Conservation (phyloP, 2,888 invertebrate species). For the Coremacera marginata region DNA sequence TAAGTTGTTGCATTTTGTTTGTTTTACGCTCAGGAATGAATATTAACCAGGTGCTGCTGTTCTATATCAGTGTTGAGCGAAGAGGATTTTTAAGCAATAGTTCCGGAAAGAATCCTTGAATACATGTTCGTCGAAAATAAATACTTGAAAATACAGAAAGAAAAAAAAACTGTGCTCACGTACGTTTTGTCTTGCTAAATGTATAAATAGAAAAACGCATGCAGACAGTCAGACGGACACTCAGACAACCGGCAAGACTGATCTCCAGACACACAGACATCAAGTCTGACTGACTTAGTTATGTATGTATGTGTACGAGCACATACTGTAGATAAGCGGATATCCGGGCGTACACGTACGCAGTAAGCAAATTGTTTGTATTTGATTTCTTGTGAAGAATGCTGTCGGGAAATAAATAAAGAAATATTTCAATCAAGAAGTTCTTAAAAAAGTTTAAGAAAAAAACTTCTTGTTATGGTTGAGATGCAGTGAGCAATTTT, state of each 20-base stretch:
- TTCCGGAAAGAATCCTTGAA: conserved; percentile 38
- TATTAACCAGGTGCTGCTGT: conserved; percentile 47
- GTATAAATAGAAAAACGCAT: conserved; percentile 21
- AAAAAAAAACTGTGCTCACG: conserved; percentile 51
- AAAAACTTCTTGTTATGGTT: neutral
- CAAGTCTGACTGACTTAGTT: neutral
- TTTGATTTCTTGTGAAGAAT: conserved; percentile 20
- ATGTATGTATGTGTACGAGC: neutral
- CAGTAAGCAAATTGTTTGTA: conserved; percentile 26
- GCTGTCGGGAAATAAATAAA: neutral
- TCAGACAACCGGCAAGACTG: neutral
- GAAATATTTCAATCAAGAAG: conserved; percentile 32
- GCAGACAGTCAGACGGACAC: neutral
- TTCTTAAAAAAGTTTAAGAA: neutral
- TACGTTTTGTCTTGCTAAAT: conserved; percentile 49
- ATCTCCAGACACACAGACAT: neutral
- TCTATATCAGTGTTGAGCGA: conserved; percentile 12
- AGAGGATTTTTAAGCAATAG: conserved; percentile 35
- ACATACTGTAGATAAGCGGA: neutral
- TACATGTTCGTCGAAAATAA: conserved; percentile 19
- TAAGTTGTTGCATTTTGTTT: conserved; percentile 20
- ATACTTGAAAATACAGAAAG: neutral
- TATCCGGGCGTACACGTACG: neutral
- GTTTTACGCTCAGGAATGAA: conserved; percentile 46
- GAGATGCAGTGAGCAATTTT: neutral